Base-by-base conservation (phyloP, 1,140 invertebrate species). In the Whitmania pigra region DNA sequence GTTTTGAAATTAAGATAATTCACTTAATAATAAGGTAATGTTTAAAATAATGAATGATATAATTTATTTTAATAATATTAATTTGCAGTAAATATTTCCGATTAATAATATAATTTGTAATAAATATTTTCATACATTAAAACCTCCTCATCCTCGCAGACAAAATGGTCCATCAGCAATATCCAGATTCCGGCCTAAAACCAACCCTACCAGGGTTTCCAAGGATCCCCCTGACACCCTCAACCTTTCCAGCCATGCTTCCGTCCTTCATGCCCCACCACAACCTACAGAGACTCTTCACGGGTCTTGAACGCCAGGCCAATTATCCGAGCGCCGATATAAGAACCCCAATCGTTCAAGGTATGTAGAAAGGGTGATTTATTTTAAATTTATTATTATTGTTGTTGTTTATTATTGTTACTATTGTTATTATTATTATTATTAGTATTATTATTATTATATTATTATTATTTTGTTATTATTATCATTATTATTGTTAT, bases 201-300 rank as follows among this genome's bases (percentile, higher is more conserved):
- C 13, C 43, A 13, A 49, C 11, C 43, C 43, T 49, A 5, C 9
- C 43, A 17, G 43, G 43, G 15, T 49, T 49, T 11, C 43, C 43
- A 49, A 49, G 43, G 43, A 49, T 17, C 15, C 43, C 43, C 43
- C 43, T 49, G 43, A 0, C 43, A 13, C 20, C 57, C 13, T 63
- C 57, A 6, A 25, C 22, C 57, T 31, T 63, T 20, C 57, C 54
- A 57, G 25, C 57, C 57, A 25, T 49, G 22, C 20, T 63, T 60
- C 57, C 57, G 22, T 63, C 57, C 22, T 63, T 63, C 57, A 63
- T 63, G 57, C 57, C 57, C 11, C 57, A 22, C 22, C 43, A 11
- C 9, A 63, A 63, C 29, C 29, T 63, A 11, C 57, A 63, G 18
- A 63, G 57, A 63, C 9, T 63, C 22, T 63, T 63, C 18, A 22